These are phyloP conservation scores for Umimayanthus chanpuru DNA, from an alignment of 92 coral and sea anemone species.

Conservation along the genomic window DNA sequence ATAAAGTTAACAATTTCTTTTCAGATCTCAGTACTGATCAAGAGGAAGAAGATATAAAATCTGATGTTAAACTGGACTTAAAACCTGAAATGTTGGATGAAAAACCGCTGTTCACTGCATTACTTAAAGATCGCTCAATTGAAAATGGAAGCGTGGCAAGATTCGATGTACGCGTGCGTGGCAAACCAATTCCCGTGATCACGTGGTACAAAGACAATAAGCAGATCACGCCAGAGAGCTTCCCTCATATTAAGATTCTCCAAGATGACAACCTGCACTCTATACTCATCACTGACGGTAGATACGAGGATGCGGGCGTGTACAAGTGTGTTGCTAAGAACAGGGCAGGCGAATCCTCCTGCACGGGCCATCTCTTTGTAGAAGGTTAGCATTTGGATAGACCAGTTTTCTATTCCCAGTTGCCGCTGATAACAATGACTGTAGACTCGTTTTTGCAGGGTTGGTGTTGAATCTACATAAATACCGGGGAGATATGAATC, in stretches of 20 bases:
- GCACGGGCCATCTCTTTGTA: slow-evolving; percentile 70
- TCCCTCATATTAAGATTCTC: slow-evolving; percentile 72
- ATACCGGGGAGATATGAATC: too few relatives aligned
- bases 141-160: slow-evolving; percentile 83
- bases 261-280: slow-evolving; percentile 82
- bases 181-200: slow-evolving; percentile 79
- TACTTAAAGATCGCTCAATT: slow-evolving; percentile 78
- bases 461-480: too few relatives aligned
- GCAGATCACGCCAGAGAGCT: slow-evolving; percentile 56
- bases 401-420: too few relatives aligned
- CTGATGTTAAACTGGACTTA: slow-evolving; percentile 35
- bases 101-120: slow-evolving; percentile 78
- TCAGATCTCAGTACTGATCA: slow-evolving; percentile 49
- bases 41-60: slow-evolving; percentile 50
- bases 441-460: too few relatives aligned
- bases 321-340: slow-evolving; percentile 92
- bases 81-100: slow-evolving; percentile 58
- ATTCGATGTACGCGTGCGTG: slow-evolving; percentile 90
- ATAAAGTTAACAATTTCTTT: background rate
- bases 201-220: slow-evolving; percentile 88
- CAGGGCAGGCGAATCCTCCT: slow-evolving; percentile 80
- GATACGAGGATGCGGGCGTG: slow-evolving; percentile 75
- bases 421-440: too few relatives aligned
- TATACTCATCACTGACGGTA: slow-evolving; percentile 83
- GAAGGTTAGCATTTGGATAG: slow-evolving; percentile 60